phyloP scores from a whole-genome alignment of 2,797 vertebrate genomes.

The Hydrocynus forskahlii region DNA sequence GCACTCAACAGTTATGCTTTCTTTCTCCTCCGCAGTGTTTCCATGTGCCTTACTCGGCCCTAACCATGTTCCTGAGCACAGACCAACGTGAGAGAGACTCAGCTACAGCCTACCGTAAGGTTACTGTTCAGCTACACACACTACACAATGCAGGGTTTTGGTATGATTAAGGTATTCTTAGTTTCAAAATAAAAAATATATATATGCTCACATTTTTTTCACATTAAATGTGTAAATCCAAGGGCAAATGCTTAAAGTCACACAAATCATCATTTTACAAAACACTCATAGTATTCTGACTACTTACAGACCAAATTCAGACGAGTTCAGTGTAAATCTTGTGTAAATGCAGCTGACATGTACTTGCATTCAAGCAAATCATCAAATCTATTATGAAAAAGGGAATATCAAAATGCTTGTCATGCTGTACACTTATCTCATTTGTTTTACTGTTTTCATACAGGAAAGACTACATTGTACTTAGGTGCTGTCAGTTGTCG shows the following conservation, averaged over 20 bases:
- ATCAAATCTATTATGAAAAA: too few relatives aligned
- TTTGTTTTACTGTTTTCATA: too few relatives aligned
- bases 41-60: slow-evolving; percentile 95
- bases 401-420: too few relatives aligned
- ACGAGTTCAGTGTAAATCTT: too few relatives aligned
- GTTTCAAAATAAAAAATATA: background rate
- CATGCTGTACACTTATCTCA: too few relatives aligned
- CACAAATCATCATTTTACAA: background rate
- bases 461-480: too few relatives aligned
- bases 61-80: slow-evolving; percentile 96
- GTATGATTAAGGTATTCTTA: background rate
- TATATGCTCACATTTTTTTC: background rate
- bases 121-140: background rate
- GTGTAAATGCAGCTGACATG: too few relatives aligned
- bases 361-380: too few relatives aligned
- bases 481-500: too few relatives aligned
- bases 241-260: background rate
- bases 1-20: background rate
- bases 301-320: background rate
- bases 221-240: too few relatives aligned
- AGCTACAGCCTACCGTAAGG: slow-evolving; percentile 90
- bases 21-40: slow-evolving; percentile 80
- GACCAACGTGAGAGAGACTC: slow-evolving; percentile 93
- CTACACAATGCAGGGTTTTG: background rate
- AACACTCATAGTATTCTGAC: background rate